Evolutionary conservation across 2,797 vertebrate species (phyloP).

Genomic region (Ptychobarbus kaznakovi): DNA sequence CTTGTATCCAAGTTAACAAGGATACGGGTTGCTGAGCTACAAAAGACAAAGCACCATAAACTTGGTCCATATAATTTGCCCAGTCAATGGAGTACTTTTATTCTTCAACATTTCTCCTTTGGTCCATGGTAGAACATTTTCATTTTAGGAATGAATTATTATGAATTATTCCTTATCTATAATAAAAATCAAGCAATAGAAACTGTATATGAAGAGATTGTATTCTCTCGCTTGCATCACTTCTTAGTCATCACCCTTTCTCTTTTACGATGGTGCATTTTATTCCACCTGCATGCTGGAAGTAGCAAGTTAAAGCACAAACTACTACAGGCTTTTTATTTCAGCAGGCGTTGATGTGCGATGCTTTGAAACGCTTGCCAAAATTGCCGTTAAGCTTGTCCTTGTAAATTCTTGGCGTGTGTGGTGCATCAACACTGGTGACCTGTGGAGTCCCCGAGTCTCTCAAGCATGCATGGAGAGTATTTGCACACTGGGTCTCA

Average conservation of each 20-base stretch:
- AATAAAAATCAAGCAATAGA: background rate
- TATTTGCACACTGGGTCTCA: slow-evolving; percentile 34
- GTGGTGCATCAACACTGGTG: slow-evolving; percentile 8
- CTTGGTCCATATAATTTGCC: background rate
- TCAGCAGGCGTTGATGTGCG: slow-evolving; percentile 30
- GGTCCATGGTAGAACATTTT: background rate
- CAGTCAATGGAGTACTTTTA: background rate
- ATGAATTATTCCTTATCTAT: background rate
- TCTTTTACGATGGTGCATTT: slow-evolving; percentile 61
- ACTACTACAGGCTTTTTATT: slow-evolving; percentile 43
- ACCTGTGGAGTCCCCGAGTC: slow-evolving; percentile 18
- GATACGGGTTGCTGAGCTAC: background rate
- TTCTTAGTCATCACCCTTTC: background rate
- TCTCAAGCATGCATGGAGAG: slow-evolving; percentile 36
- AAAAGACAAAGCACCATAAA: background rate
- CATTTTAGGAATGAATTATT: background rate
- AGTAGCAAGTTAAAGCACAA: slow-evolving; percentile 61
- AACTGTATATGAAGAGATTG: background rate
- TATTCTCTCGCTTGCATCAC: background rate
- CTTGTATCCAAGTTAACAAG: background rate
- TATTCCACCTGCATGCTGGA: slow-evolving; percentile 70
- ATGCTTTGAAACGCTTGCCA: slow-evolving; percentile 54
- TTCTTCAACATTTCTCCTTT: background rate
- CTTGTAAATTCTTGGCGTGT: slow-evolving; percentile 22
- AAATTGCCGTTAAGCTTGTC: slow-evolving; percentile 40